Base-by-base conservation (phyloP, 2,888 invertebrate genomes). In the Agonopterix subpropinquella region DNA sequence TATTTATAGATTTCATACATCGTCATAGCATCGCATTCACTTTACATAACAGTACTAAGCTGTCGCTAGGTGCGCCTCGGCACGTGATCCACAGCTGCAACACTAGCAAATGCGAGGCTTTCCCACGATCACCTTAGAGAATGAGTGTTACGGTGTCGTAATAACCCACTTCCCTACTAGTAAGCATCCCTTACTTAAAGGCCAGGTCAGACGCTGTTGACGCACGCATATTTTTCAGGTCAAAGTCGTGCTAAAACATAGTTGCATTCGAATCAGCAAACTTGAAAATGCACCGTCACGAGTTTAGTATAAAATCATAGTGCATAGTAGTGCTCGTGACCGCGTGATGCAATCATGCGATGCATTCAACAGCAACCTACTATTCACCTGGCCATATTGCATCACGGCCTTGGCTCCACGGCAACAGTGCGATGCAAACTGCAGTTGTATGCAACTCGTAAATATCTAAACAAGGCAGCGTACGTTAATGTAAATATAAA, bases 1-100 rank as follows among this genome's bases (percentile, higher is more conserved):
- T 86, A 88, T 88, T 86, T 81, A 85, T 86, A 87, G 78, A 79
- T 78, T 80, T 78, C 77, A 82, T 77, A 81, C 75, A 77, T 80
- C 81, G 78, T 78, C 82, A 81, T 75, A 73, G 71, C 74, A 70
- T 67, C 69, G 67, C 73, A 80, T 73, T 75, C 72, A 73, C 76
- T 84, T 84, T 84, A 83, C 83, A 83, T 83, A 85, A 85, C 80
- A 73, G 73, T 76, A 77, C 73, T 66, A 69, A 71, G 65, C 63
- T 61, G 70, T 70, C 66, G 64, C 77, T 77, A 77, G 73, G 77
- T 77, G 76, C 69, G 73, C 62, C 39, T 2, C 11, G 11, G 11
- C 42, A 76, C 80, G 78, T 77, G 75, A 78, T 70, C 58, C 58
- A 50, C 50, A 43, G 47, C 57, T 51, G 46, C 54, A 58, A 58